Evolutionary conservation across 2,888 invertebrate species (phyloP).

Genomic region (Chirona hameri): DNA sequence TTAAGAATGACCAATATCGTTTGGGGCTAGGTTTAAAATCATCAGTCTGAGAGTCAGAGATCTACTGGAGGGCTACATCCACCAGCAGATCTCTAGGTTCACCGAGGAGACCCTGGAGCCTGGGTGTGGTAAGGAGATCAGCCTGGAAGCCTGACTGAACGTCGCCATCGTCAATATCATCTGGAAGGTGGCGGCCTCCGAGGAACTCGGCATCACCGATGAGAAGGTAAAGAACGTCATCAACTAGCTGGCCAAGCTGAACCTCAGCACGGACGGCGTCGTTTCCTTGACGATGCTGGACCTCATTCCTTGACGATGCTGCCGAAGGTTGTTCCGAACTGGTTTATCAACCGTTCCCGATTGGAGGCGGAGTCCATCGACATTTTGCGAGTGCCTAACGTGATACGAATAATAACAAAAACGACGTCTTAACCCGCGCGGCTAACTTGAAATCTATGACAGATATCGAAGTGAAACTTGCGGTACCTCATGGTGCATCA

Average conservation of each 20-base stretch:
- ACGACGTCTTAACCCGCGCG: too few species aligned
- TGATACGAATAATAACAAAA: too few species aligned
- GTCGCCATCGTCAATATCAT: conserved; percentile 33
- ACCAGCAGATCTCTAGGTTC: background rate
- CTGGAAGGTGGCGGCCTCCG: conserved; percentile 31
- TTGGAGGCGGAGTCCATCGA: background rate
- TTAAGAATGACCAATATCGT: too few species aligned
- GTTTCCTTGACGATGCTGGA: background rate
- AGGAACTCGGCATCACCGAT: background rate
- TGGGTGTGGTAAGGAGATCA: background rate
- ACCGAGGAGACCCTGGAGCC: conserved; percentile 10
- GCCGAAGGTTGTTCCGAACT: background rate
- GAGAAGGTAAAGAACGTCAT: background rate
- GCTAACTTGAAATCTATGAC: too few species aligned
- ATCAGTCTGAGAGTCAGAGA: too few species aligned
- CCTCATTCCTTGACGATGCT: background rate
- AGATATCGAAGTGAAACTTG: too few species aligned
- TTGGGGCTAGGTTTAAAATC: too few species aligned
- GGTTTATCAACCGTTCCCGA: too few species aligned
- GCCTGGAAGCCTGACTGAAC: conserved; percentile 24
- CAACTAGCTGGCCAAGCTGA: background rate
- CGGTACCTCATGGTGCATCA: too few species aligned
- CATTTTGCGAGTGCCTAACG: too few species aligned
- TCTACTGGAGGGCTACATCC: conserved; percentile 29
- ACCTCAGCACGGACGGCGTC: too few species aligned